Evolutionary conservation across 2,888 invertebrate species (phyloP).

Genomic region (Athetis lepigone): DNA sequence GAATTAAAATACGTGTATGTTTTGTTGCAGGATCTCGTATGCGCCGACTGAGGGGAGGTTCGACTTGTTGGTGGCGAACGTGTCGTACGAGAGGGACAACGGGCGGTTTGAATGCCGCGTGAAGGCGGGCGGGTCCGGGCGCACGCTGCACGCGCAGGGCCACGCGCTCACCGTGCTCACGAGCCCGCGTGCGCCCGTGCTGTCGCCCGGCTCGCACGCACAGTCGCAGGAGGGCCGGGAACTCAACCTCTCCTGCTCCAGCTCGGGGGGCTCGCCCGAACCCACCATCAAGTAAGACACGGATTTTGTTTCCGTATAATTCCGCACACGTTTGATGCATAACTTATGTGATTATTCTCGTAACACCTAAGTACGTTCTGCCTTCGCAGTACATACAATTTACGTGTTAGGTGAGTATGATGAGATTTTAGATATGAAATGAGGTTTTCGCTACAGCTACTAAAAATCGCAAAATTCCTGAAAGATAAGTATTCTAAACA

Average conservation of each 20-base stretch:
- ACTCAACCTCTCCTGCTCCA: slow-evolving; percentile 95
- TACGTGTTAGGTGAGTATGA: slow-evolving; percentile 7
- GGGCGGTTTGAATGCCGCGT: slow-evolving; percentile 97
- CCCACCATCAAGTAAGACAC: slow-evolving; percentile 93
- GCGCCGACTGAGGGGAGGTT: slow-evolving; percentile 95
- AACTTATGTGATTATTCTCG: slow-evolving; percentile 31
- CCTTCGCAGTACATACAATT: slow-evolving; percentile 12
- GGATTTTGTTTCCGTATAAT: slow-evolving; percentile 16
- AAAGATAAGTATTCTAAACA: too few relatives aligned
- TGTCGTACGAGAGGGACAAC: slow-evolving; percentile 97
- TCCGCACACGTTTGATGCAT: slow-evolving; percentile 27
- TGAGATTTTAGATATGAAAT: slow-evolving; percentile 14
- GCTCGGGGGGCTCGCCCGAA: slow-evolving; percentile 97
- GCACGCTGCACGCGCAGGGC: slow-evolving; percentile 95
- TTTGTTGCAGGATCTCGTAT: slow-evolving; percentile 92
- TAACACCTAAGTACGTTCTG: slow-evolving; percentile 12
- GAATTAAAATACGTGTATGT: slow-evolving; percentile 18
- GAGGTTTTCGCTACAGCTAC: background rate
- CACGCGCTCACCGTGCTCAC: slow-evolving; percentile 96
- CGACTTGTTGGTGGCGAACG: slow-evolving; percentile 96
- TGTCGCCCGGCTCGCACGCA: slow-evolving; percentile 94
- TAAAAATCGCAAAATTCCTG: background rate
- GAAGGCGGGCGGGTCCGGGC: slow-evolving; percentile 95
- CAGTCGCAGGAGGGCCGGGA: slow-evolving; percentile 95
- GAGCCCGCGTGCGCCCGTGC: slow-evolving; percentile 94